Conservation (phyloP, 2,797 vertebrate genomes). For the Acanthurus leucopareius region DNA sequence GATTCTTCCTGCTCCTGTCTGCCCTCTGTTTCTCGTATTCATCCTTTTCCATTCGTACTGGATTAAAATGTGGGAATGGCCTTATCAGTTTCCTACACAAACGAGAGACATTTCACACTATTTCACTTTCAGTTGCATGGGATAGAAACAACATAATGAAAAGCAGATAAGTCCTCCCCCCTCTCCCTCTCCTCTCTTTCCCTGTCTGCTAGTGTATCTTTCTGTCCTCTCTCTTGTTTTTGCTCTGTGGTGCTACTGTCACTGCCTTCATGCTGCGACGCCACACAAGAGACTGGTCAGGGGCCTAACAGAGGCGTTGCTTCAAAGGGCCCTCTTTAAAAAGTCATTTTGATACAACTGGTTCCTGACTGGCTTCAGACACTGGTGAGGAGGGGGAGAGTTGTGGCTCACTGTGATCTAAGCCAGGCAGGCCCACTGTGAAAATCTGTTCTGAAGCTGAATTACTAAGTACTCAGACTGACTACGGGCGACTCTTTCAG, state of each 20-base stretch:
- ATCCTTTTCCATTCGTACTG: not conserved
- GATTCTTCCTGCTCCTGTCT: constrained; percentile 22
- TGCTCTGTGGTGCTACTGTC: constrained; percentile 15
- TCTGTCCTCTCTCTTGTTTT: constrained; percentile 32
- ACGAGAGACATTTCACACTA: constrained; percentile 24
- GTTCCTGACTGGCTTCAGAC: constrained; percentile 59
- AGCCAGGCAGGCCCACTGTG: constrained; percentile 45
- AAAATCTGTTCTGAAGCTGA: constrained; percentile 47
- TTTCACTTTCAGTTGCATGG: constrained; percentile 37
- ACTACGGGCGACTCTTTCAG: constrained; percentile 49
- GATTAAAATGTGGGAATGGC: constrained; percentile 33
- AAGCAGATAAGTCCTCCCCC: constrained; percentile 26
- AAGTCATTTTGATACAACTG: constrained; percentile 70
- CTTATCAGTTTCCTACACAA: constrained; percentile 35
- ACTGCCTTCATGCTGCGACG: constrained; percentile 32
- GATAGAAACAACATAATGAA: constrained; percentile 40
- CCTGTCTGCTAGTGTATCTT: constrained; percentile 7
- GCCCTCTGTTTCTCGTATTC: constrained; percentile 3
- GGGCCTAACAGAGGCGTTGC: constrained; percentile 41
- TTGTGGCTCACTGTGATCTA: constrained; percentile 47
- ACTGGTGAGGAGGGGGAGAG: constrained; percentile 37
- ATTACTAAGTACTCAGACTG: constrained; percentile 38
- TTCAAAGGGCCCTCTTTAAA: constrained; percentile 70
- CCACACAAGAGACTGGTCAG: constrained; percentile 54
- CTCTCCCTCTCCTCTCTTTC: not conserved